These are phyloP conservation scores for Bombus sylvicola DNA, from an alignment of 1,140 invertebrate species.

Conservation along the genomic window DNA sequence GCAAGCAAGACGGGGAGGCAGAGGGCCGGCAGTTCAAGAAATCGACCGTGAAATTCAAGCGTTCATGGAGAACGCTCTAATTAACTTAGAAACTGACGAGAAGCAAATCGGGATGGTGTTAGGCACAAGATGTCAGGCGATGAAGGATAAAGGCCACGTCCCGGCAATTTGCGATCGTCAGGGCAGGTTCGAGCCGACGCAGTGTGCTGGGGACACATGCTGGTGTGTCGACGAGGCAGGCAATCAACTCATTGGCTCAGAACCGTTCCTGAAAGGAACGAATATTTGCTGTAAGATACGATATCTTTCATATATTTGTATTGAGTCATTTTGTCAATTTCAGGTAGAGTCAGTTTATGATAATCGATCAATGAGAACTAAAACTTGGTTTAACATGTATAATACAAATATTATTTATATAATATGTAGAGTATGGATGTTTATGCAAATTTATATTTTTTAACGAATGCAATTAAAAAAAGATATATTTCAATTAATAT, in stretches of 20 bases:
- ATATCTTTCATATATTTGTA: background rate
- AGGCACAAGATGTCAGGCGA: slow-evolving; percentile 85
- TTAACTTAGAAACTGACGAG: slow-evolving; percentile 67
- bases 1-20: slow-evolving; percentile 85
- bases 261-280: slow-evolving; percentile 86
- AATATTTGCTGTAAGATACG: slow-evolving; percentile 85
- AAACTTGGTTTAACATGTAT: background rate
- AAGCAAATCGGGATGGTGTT: slow-evolving; percentile 67
- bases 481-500: too few relatives aligned
- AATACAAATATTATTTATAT: background rate
- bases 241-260: slow-evolving; percentile 87
- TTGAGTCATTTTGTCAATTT: background rate
- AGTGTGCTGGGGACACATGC: slow-evolving; percentile 89
- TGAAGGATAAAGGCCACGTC: slow-evolving; percentile 84
- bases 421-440: background rate
- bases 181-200: slow-evolving; percentile 88
- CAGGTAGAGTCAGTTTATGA: background rate
- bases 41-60: slow-evolving; percentile 76
- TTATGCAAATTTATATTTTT: too few relatives aligned
- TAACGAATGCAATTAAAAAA: too few relatives aligned
- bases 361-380: background rate
- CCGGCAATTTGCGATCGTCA: slow-evolving; percentile 85
- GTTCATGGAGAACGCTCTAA: slow-evolving; percentile 72
- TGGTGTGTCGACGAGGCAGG: slow-evolving; percentile 95
- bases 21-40: slow-evolving; percentile 74